Conservation (phyloP, 2,797 vertebrate species). For the Bradypus variegatus region DNA sequence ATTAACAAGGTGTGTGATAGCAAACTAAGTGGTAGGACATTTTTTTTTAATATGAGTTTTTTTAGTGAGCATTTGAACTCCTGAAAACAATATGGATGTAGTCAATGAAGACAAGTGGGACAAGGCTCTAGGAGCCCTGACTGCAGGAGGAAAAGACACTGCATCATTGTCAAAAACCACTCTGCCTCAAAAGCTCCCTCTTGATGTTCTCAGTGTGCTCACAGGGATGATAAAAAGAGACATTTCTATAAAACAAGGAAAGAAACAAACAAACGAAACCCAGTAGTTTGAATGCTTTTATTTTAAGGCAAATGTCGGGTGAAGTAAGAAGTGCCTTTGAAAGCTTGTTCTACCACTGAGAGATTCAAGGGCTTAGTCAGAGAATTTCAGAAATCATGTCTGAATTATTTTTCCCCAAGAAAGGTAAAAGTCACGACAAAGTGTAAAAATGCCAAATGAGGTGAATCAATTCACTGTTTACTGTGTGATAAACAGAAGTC, state of each 20-base stretch:
- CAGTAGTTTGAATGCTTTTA: not conserved
- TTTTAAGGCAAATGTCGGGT: not conserved
- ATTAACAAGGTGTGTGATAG: not conserved
- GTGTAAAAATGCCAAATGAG: not conserved
- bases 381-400: not conserved
- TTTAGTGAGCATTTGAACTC: not conserved
- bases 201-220: not conserved
- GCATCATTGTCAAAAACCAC: not conserved
- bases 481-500: not conserved
- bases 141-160: not conserved
- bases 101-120: not conserved
- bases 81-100: not conserved
- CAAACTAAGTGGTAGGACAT: not conserved
- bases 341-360: not conserved
- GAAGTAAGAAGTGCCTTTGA: not conserved
- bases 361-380: not conserved
- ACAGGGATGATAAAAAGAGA: not conserved
- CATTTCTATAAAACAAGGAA: not conserved
- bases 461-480: not conserved
- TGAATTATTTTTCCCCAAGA: not conserved
- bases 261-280: not conserved
- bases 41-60: not conserved
- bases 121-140: not conserved
- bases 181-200: not conserved
- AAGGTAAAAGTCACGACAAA: not conserved